Base-by-base conservation (phyloP, 2,888 invertebrate species). In the Thymelicus sylvestris region DNA sequence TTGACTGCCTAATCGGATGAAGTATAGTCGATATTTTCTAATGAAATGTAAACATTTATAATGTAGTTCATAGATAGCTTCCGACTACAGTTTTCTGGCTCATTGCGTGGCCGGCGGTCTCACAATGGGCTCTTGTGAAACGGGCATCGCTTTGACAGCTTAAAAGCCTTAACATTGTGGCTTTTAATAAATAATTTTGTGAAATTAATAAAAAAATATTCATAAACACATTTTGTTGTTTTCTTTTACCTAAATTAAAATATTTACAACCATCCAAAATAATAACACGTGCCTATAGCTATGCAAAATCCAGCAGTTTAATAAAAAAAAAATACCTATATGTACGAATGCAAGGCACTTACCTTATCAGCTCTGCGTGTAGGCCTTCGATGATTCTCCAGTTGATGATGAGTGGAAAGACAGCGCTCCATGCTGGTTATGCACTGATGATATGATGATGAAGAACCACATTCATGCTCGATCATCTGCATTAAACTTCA, bases 101-200 rank as follows among this genome's bases (percentile, higher is more conserved):
- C 90, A 88, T 88, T 86, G 31, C 31, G 31, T 31, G 31, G 31
- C 31, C 79, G 81, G 80, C 81, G 78, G 77, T 74, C 75, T 81
- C 81, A 84, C 83, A 80, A 81, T 79, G 84, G 79, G 80, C 81
- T 79, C 80, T 79, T 81, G 81, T 82, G 80, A 81, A 84, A 84
- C 83, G 77, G 87, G 86, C 89, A 87, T 86, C 88, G 93, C 93
- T 93, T 92, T 86, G 86, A 91, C 91, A 92, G 93, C 92, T 92
- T 93, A 88, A 92, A 92, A 93, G 93, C 93, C 93, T 93, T 92
- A 87, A 85, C 83, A 91, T 89, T 93, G 93, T 93, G 93, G 93
- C 93, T 93, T 93, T 93, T 91, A 89, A 91, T 88, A 83, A 91
- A 89, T 90, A 89, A 87, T 93, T 93, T 93, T 93, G 93, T 93